Base-by-base conservation (phyloP, 2,888 invertebrate species). In the Syritta pipiens region DNA sequence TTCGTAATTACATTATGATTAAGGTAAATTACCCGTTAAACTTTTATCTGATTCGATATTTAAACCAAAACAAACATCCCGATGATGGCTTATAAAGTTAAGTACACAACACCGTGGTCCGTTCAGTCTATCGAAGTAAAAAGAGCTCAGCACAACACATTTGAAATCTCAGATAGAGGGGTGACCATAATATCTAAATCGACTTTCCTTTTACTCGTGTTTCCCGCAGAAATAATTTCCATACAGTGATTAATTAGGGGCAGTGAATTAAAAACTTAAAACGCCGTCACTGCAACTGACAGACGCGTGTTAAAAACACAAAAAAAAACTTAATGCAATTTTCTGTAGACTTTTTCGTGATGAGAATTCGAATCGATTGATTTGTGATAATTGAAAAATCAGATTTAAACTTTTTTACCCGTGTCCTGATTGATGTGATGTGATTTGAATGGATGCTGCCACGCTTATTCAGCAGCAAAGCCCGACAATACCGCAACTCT, bases 401-500 rank as follows among this genome's bases (percentile, higher is more conserved):
- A 7, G 48, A n/a, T 10, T 24, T 4, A 35, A 42, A 51, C 7
- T 22, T 40, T 55, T 10, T 37, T 19, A 19, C 14, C 35, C 14
- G 35, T 37, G 14, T 28, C 5, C 22, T 37, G 14, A 7, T 37
- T 51, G 40, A 7, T 68, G 72, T 51, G 49, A 74, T 79, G 74
- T 67, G 42, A n/a, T 57, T 62, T 57, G 72, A 79, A 79, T 79
- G 79, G 79, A 79, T 62, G 62, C 67, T 14, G 20, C 72, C 42
- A 32, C 79, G 19, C 57, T 79, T n/a, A 74, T 68, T 20, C 53
- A 62, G n/a, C 79, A 79, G 42, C 79, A 72, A 17, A 72, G 46
- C 28, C 37, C 57, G 28, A 68, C 62, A 46, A 44, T 22, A n/a
- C 60, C 62, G 1, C 86, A 87, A 17, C 84, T 86, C 62, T 86